A percentile compares a stretch with the other conserved stretches of the same genome.
These are phyloP conservation scores for Zygogramma bicolorata DNA, from an alignment of 2,888 invertebrate species.

Conservation along the genomic window DNA sequence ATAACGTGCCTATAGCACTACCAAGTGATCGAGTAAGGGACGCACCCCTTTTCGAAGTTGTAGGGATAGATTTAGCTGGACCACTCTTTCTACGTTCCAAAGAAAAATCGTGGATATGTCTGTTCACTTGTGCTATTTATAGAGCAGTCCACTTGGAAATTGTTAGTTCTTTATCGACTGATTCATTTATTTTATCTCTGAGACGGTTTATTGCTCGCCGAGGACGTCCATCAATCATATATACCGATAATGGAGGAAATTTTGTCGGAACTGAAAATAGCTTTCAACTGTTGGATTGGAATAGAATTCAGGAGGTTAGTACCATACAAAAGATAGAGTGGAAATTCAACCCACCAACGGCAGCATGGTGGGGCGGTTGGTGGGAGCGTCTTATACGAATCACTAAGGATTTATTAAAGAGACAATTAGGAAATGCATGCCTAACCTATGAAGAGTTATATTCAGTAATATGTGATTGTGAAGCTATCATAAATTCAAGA, in stretches of 20 bases:
- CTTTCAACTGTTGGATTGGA: background rate
- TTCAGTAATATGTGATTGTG: no score
- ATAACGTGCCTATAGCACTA: no score
- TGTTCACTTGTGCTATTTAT: background rate
- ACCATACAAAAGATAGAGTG: background rate
- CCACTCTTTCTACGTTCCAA: no score
- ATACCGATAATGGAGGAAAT: background rate
- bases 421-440: background rate
- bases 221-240: no score
- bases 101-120: background rate
- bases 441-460: background rate
- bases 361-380: constrained; percentile 5
- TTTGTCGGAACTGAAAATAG: background rate
- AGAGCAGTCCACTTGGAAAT: background rate
- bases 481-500: no score
- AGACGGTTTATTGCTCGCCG: background rate
- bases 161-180: background rate
- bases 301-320: background rate
- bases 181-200: background rate
- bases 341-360: background rate
- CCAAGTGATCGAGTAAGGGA: no score
- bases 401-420: background rate
- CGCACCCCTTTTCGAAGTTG: no score
- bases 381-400: background rate
- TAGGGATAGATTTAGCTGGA: no score